phyloP scores from a whole-genome alignment of 2,888 invertebrate species.

The Stenurella melanura region DNA sequence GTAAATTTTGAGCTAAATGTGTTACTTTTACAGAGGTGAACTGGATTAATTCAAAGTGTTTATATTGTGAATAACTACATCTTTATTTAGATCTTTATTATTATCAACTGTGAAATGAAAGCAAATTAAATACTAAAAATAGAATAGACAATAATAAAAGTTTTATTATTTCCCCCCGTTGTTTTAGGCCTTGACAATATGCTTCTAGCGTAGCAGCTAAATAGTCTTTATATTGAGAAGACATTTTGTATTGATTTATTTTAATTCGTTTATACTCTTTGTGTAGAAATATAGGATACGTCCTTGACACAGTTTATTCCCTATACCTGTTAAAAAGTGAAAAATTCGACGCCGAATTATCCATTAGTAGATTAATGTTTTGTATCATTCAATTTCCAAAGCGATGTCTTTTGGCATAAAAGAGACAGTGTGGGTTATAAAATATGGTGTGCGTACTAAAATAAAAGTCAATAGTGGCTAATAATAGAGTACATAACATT shows the following conservation, averaged over 20 bases:
- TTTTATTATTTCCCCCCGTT: slow-evolving; percentile 7
- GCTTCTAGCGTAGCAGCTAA: not conserved
- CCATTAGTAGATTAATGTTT: slow-evolving; percentile 24
- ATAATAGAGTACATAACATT: slow-evolving; percentile 4
- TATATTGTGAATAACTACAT: slow-evolving; percentile 16
- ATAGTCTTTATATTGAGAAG: slow-evolving; percentile 18
- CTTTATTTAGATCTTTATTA: slow-evolving; percentile 22
- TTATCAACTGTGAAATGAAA: slow-evolving; percentile 32
- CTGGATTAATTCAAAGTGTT: slow-evolving; percentile 16
- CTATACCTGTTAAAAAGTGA: not conserved
- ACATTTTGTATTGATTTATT: slow-evolving; percentile 17
- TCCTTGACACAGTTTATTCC: slow-evolving; percentile 18
- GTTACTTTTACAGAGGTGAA: not conserved
- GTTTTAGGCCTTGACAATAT: not conserved
- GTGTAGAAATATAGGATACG: slow-evolving; percentile 3
- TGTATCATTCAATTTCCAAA: slow-evolving; percentile 25
- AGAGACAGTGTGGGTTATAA: slow-evolving; percentile 8
- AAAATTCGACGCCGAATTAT: slow-evolving; percentile 10
- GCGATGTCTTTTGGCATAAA: slow-evolving; percentile 20
- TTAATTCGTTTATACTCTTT: slow-evolving; percentile 14
- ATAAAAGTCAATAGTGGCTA: slow-evolving; percentile 14
- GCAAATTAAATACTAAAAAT: slow-evolving; percentile 22
- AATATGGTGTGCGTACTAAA: slow-evolving; percentile 7
- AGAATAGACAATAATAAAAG: slow-evolving; percentile 17
- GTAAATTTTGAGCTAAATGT: slow-evolving; percentile 4